Percentiles rank a stretch among this genome's conserved stretches.
These are phyloP conservation scores for Pegoplata infirma DNA, from an alignment of 2,888 invertebrate genomes.

Conservation along the genomic window DNA sequence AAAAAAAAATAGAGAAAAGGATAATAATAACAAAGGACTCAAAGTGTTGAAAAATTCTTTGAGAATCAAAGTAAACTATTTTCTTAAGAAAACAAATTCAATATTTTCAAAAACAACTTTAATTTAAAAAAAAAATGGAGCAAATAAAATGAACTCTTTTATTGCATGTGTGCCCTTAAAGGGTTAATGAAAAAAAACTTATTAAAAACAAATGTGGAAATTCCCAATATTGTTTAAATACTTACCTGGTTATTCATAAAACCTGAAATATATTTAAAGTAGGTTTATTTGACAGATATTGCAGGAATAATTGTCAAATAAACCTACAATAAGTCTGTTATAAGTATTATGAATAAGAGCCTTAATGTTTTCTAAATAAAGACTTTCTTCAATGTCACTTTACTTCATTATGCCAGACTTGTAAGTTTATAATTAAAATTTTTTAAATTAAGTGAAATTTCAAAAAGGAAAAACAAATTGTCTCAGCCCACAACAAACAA, in stretches of 20 bases:
- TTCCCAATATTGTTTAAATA: no score
- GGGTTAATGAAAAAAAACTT: no score
- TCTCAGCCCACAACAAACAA: not conserved
- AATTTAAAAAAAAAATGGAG: not conserved
- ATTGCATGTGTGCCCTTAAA: no score
- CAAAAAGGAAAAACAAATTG: not conserved
- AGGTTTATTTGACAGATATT: no score
- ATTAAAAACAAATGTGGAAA: no score
- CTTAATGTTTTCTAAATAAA: not conserved
- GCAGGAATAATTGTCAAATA: no score
- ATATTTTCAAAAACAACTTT: not conserved
- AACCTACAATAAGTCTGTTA: no score
- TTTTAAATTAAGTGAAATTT: no score
- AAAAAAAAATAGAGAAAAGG: not conserved
- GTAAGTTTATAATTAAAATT: not conserved
- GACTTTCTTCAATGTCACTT: constrained; percentile 34
- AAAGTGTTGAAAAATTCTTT: no score
- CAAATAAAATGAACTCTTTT: not conserved
- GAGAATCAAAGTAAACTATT: not conserved
- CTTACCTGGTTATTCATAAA: no score
- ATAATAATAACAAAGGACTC: not conserved
- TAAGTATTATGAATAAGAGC: no score
- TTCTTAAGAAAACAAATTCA: not conserved
- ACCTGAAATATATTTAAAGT: no score
- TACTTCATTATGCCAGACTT: not conserved